Conservation (phyloP, 2,797 vertebrate genomes). For the Gastrophryne carolinensis region DNA sequence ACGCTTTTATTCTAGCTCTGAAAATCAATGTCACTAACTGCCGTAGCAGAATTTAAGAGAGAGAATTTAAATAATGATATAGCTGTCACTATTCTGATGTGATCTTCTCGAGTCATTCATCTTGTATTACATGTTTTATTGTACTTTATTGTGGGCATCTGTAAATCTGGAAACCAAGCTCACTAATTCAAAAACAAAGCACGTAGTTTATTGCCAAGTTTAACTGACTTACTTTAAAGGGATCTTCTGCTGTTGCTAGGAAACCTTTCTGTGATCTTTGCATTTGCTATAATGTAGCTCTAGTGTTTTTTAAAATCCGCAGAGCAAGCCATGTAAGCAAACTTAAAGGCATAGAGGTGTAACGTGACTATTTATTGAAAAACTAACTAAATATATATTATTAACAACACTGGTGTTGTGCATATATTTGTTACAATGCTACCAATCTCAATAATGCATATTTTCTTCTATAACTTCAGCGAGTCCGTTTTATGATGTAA, state of each 20-base stretch:
- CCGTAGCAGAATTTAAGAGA: constrained; percentile 60
- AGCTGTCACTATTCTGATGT: constrained; percentile 62
- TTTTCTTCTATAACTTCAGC: too few relatives aligned
- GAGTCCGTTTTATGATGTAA: too few relatives aligned
- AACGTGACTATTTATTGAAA: not conserved
- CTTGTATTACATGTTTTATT: constrained; percentile 64
- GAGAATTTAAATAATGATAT: constrained; percentile 70
- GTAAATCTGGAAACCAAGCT: constrained; percentile 61
- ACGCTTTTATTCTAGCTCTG: constrained; percentile 55
- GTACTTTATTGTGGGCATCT: constrained; percentile 62
- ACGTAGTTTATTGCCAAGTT: constrained; percentile 62
- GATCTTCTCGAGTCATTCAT: constrained; percentile 63
- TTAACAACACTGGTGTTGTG: too few relatives aligned
- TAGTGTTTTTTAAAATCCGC: constrained; percentile 70
- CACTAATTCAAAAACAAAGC: constrained; percentile 64
- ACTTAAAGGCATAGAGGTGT: not conserved
- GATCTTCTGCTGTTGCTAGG: constrained; percentile 71
- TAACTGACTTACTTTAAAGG: constrained; percentile 68
- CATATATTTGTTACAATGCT: too few relatives aligned
- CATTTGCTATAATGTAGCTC: constrained; percentile 64
- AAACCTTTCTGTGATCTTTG: constrained; percentile 70
- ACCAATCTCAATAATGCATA: too few relatives aligned
- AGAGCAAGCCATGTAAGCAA: constrained; percentile 45
- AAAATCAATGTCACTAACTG: constrained; percentile 55
- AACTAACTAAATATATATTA: not conserved